phyloP scores from a whole-genome alignment of 53 echinoderm and acorn worm species.

The Actinopyga echinites region DNA sequence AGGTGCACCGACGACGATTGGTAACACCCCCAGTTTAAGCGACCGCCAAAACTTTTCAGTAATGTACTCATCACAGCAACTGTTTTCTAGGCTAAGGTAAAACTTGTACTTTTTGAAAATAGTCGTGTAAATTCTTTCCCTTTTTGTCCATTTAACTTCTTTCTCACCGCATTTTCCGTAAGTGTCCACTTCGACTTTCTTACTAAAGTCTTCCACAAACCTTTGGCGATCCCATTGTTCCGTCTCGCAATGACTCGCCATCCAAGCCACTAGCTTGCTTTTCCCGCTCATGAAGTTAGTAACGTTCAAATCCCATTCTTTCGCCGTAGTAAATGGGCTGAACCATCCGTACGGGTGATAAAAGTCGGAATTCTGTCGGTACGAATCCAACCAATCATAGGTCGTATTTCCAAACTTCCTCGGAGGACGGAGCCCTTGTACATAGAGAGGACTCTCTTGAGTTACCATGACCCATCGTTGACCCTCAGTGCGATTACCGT shows the following conservation, averaged over 20 bases:
- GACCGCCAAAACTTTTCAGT: conserved; percentile 45
- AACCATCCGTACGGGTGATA: conserved; percentile 31
- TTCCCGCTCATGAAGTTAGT: conserved; percentile 36
- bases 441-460: conserved; percentile 40
- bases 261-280: conserved; percentile 8
- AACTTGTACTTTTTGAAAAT: conserved; percentile 37
- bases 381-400: conserved; percentile 35
- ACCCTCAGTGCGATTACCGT: neutral
- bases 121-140: conserved; percentile 2
- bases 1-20: conserved; percentile 26
- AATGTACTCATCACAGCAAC: conserved; percentile 33
- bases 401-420: conserved; percentile 1
- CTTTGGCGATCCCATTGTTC: conserved; percentile 22
- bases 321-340: neutral
- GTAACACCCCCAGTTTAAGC: conserved; percentile 15
- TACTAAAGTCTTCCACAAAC: neutral
- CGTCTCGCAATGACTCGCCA: conserved; percentile 40
- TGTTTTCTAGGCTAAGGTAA: conserved; percentile 33
- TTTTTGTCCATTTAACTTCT: neutral
- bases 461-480: conserved; percentile 40
- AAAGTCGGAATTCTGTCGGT: conserved; percentile 3
- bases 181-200: neutral
- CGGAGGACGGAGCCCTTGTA: conserved; percentile 22
- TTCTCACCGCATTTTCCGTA: conserved; percentile 36
- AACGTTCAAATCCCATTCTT: conserved; percentile 7